Evolutionary conservation across 2,888 invertebrate genomes (phyloP).

Genomic region (Pinctada fucata): DNA sequence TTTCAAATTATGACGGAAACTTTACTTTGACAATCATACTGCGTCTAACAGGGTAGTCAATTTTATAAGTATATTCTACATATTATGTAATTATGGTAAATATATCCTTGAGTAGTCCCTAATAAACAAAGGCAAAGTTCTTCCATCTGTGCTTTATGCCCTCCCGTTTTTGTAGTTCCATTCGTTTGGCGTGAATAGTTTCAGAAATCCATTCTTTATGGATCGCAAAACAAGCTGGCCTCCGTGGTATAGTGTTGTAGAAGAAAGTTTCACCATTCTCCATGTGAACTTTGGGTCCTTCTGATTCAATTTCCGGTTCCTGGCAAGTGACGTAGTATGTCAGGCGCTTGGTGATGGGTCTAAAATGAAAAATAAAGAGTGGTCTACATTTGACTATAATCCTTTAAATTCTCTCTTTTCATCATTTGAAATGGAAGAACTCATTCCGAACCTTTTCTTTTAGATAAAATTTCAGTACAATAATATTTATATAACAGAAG

Average conservation of each 20-base stretch:
- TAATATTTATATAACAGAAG: neutral
- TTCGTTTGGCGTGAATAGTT: slow-evolving; percentile 71
- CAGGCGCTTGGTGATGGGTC: slow-evolving; percentile 61
- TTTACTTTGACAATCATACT: no score
- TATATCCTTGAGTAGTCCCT: slow-evolving; percentile 15
- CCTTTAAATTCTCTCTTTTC: no score
- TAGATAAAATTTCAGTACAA: no score
- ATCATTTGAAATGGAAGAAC: no score
- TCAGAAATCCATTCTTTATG: slow-evolving; percentile 75
- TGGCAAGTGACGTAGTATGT: slow-evolving; percentile 65
- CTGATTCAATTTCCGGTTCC: slow-evolving; percentile 63
- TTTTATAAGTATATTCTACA: no score
- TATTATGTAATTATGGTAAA: no score
- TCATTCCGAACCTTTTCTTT: no score
- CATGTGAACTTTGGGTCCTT: slow-evolving; percentile 70
- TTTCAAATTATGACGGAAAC: no score
- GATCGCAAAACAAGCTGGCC: slow-evolving; percentile 68
- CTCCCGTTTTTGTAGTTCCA: slow-evolving; percentile 71
- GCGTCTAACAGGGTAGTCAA: no score
- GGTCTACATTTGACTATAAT: no score
- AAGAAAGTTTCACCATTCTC: slow-evolving; percentile 75
- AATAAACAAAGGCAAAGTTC: slow-evolving; percentile 73
- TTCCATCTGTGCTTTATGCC: slow-evolving; percentile 69
- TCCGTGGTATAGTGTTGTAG: slow-evolving; percentile 73
- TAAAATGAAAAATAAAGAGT: slow-evolving; percentile 33